Evolutionary conservation across 2,797 vertebrate genomes (phyloP), one percentile per base, ranked within the genome.

Genomic region (Channa striata): DNA sequence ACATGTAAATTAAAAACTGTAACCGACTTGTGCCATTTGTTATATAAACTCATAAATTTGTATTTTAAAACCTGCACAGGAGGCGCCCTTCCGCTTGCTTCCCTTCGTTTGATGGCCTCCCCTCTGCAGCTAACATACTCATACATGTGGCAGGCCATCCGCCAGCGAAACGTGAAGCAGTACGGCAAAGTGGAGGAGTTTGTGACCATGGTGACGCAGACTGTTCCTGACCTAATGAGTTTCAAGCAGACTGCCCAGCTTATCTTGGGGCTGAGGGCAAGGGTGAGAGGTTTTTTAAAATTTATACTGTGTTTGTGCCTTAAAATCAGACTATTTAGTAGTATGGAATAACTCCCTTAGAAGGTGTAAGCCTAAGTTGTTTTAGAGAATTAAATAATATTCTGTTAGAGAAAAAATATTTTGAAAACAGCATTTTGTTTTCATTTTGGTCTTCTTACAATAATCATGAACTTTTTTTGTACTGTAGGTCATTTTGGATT

Each of bases 181-280:
- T 96, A 94, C 16, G 85, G 87, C 0, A 94, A 87, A 19, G 94
- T 96, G 58, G 83, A 96, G 74, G 91, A 94, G 59, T 95, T 96
- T 72, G 91, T 96, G 66, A 86, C 85, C 6, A 84, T 86, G 67
- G 90, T 96, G 69, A 93, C 90, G 0, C 82, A 90, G n/a, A 93
- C 91, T 0, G 91, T 93, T 1, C 95, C 95, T 0, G 93, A 93
- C 6, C 68, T 96, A 66, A 86, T 96, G 74, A 91, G 78, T 74
- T 93, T 86, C 79, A 95, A 93, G 48, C 95, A 96, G 85, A 91
- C 91, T 0, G 93, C 92, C 12, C 94, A 95, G 68, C 91, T 96
- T 23, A 71, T 94, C 59, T 57, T 96, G 78, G 95, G 95, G 4
- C 68, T 96, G 68, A 91, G 94, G 80, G 95, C 95, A 6, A 93